Evolutionary conservation across 1,140 invertebrate genomes (phyloP).

Genomic region (Drosophila punjabiensis): DNA sequence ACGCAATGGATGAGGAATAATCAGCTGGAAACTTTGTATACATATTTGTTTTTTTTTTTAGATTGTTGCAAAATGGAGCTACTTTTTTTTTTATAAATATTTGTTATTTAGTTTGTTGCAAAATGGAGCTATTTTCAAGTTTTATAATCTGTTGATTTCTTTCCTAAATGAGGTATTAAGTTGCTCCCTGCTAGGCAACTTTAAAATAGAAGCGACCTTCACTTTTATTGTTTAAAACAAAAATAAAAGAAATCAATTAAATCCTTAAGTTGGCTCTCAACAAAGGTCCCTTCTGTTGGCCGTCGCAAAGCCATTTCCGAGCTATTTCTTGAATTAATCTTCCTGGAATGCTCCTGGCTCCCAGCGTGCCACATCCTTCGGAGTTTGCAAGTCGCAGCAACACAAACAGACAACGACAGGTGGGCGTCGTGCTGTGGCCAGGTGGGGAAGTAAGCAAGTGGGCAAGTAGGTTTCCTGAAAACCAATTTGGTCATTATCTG

Average conservation of each 20-base stretch:
- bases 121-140: background rate
- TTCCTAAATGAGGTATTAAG: background rate
- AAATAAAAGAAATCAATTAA: slow-evolving; percentile 8
- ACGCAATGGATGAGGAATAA: background rate
- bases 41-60: background rate
- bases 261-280: slow-evolving; percentile 21
- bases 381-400: slow-evolving; percentile 2
- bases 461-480: too few relatives aligned
- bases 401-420: slow-evolving; percentile 35
- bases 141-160: background rate
- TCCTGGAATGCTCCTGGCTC: slow-evolving; percentile 23
- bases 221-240: background rate
- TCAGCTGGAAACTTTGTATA: background rate
- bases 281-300: slow-evolving; percentile 24
- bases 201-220: background rate
- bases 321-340: slow-evolving; percentile 43
- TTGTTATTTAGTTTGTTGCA: background rate
- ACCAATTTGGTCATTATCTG: too few relatives aligned
- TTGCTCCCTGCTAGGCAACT: background rate
- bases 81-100: too few relatives aligned
- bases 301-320: slow-evolving; percentile 10
- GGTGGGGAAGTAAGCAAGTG: background rate
- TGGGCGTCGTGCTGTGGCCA: background rate
- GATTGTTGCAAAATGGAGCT: background rate
- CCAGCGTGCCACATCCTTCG: slow-evolving; percentile 29